Base-by-base conservation (phyloP, 2,797 vertebrate species). In the Phataginus tricuspis region DNA sequence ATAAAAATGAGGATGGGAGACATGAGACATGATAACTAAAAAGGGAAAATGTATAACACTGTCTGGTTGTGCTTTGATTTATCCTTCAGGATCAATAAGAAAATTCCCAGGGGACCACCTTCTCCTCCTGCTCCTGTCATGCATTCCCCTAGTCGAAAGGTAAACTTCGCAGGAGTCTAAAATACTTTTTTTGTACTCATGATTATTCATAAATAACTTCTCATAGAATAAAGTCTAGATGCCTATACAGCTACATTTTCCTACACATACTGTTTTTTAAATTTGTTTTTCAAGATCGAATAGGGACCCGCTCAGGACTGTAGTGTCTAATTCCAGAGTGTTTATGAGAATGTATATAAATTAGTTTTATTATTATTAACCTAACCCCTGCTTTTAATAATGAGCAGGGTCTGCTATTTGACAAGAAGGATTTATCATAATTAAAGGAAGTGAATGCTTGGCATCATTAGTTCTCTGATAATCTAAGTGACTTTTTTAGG, bases 131-230 rank as follows among this genome's bases (percentile, higher is more conserved):
- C 99, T 31, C 99, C 99, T 29, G 99, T 99, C 82, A 99, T 99
- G 99, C 99, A 99, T 92, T 99, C 99, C 94, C 99, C 99, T 27
- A 99, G 99, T 97, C 99, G 99, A 98, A 99, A 99, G 99, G 99
- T 99, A 99, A 25, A 80, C 86, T 93, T 80, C 63, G 31, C 55
- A 94, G 0, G 86, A 42, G 55, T 86, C 31, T 71, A 66, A 79
- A 90, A 42, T 86, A 45, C 7, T 61, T 53, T 77, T 93, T 94
- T 91, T 87, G 7, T 86, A 72, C 27, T 90, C 34, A 16, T 25
- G 21, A 42, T 88, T 79, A 64, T 80, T 89, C 86, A 77, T 93
- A 96, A 69, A 51, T 90, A 95, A 93, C 2, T 15, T 75, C n/a
- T 11, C 31, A n/a, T 19, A 27, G 31, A 90, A 86, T 90, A 79